Percentiles rank a stretch among this genome's conserved stretches.
These are phyloP conservation scores for Amblyopsis rosae DNA, from an alignment of 2,113 vertebrate species.

Conservation along the genomic window DNA sequence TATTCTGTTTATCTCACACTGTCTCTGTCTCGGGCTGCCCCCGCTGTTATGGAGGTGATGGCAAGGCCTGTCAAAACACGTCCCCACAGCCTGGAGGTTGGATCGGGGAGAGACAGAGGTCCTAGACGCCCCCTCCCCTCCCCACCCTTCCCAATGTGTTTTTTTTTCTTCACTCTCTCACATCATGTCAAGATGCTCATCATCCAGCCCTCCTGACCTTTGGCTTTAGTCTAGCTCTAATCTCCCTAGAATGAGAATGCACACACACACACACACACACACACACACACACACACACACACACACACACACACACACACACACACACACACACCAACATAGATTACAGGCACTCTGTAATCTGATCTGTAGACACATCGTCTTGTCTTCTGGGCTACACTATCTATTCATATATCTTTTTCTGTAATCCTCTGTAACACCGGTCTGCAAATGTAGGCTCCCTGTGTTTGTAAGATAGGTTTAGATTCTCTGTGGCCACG, in stretches of 20 bases:
- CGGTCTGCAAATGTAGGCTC: background rate
- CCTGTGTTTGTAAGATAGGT: too few species aligned
- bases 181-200: background rate
- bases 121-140: slow-evolving; percentile 6
- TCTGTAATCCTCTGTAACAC: slow-evolving; percentile 42
- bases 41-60: slow-evolving; percentile 35
- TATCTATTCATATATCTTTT: background rate
- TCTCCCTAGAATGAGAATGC: slow-evolving; percentile 44
- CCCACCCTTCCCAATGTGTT: slow-evolving; percentile 9
- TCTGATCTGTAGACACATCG: slow-evolving; percentile 41
- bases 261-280: slow-evolving; percentile 8
- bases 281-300: slow-evolving; percentile 7
- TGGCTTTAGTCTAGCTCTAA: slow-evolving; percentile 47
- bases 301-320: slow-evolving; percentile 6
- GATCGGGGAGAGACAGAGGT: slow-evolving; percentile 11
- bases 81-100: slow-evolving; percentile 15
- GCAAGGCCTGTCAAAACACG: slow-evolving; percentile 46
- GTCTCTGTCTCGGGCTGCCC: slow-evolving; percentile 36
- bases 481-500: too few species aligned
- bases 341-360: slow-evolving; percentile 56
- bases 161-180: slow-evolving; percentile 1
- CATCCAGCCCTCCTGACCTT: slow-evolving; percentile 10
- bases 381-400: background rate
- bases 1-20: slow-evolving; percentile 49
- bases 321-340: slow-evolving; percentile 27